Evolutionary conservation across 2,888 invertebrate species (phyloP).

Genomic region (Pterobdella sp.): DNA sequence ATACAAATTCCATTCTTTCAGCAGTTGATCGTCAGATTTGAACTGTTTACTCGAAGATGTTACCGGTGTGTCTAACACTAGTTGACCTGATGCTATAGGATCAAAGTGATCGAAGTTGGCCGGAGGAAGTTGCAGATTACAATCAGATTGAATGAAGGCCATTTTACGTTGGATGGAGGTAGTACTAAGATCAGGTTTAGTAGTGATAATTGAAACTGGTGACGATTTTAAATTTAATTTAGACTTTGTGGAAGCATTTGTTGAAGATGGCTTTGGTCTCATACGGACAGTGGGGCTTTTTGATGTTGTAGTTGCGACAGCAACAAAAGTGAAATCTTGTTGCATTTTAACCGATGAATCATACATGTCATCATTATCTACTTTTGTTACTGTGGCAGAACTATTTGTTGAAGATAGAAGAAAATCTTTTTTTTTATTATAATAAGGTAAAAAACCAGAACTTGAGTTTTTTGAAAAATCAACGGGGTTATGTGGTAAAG

Average conservation of each 20-base stretch:
- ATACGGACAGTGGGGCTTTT: neutral
- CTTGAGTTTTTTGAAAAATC: neutral
- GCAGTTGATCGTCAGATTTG: conserved; percentile 15
- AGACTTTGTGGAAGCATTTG: too few species aligned
- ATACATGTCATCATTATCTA: too few species aligned
- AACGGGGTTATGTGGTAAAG: neutral
- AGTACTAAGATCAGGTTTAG: too few species aligned
- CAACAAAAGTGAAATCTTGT: neutral
- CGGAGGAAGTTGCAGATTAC: conserved; percentile 9
- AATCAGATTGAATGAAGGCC: conserved; percentile 35
- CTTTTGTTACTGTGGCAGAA: neutral
- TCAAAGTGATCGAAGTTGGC: conserved; percentile 36
- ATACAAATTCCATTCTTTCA: conserved; percentile 24
- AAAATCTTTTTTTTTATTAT: conserved; percentile 3
- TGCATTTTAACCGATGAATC: too few species aligned
- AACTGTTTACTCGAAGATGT: neutral
- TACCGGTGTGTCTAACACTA: conserved; percentile 32
- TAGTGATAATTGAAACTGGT: too few species aligned
- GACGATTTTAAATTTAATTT: too few species aligned
- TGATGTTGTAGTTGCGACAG: neutral
- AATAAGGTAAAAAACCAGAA: neutral
- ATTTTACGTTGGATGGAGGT: neutral
- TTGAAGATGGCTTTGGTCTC: too few species aligned
- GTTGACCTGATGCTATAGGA: conserved; percentile 37
- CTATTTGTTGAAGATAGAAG: neutral